Conservation (phyloP, 2,797 vertebrate species). For the Eutrigla gurnardus region DNA sequence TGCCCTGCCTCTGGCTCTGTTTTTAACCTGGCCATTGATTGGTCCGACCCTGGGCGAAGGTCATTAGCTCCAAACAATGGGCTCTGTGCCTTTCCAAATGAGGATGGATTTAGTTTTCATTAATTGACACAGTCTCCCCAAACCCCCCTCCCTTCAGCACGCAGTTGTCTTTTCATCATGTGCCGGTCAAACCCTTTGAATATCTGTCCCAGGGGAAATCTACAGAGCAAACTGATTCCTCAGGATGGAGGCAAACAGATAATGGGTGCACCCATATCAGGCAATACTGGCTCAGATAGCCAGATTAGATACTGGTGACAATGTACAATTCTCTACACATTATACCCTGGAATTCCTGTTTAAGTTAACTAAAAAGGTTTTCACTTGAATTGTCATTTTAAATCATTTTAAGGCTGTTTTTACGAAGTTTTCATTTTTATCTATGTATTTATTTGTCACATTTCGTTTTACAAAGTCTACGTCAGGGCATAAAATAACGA, state of each 20-base stretch:
- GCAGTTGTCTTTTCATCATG: constrained; percentile 51
- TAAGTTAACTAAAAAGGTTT: neutral
- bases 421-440: neutral
- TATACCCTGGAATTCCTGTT: neutral
- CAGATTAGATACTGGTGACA: neutral
- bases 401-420: neutral
- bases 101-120: constrained; percentile 59
- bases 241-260: constrained; percentile 3
- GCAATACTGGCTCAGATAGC: neutral
- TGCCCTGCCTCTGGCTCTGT: constrained; percentile 25
- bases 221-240: constrained; percentile 37
- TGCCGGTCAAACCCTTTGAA: constrained; percentile 29
- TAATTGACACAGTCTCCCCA: constrained; percentile 40
- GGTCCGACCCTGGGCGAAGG: constrained; percentile 29
- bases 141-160: constrained; percentile 8
- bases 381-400: neutral
- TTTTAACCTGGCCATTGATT: constrained; percentile 63
- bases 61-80: constrained; percentile 58
- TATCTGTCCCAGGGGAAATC: constrained; percentile 45
- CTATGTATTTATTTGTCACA: neutral
- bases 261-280: neutral
- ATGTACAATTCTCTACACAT: neutral
- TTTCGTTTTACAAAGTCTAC: neutral
- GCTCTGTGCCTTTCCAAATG: constrained; percentile 43
- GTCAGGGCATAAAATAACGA: too few species aligned